phyloP scores from a whole-genome alignment of 2,113 vertebrate genomes.

The Notarius lentiginosus region DNA sequence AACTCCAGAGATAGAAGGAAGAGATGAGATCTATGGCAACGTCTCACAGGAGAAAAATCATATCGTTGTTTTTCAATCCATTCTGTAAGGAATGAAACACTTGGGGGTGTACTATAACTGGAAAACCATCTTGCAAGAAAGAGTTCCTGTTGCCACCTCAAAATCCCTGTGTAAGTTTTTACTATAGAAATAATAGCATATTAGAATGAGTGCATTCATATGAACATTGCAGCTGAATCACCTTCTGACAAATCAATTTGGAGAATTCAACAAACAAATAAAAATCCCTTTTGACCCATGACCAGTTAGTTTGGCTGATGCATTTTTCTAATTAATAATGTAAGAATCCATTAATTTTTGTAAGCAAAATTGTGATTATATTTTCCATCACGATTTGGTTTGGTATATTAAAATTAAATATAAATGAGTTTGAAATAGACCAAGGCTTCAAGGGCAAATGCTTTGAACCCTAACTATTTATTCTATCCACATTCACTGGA shows the following conservation, averaged over 20 bases:
- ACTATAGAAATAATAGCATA: neutral
- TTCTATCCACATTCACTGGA: too few species aligned
- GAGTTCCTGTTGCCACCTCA: neutral
- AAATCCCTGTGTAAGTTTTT: neutral
- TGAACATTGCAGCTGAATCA: neutral
- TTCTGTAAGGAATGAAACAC: neutral
- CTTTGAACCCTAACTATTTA: neutral
- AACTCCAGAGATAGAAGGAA: neutral
- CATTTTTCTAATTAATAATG: neutral
- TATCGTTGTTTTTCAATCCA: neutral
- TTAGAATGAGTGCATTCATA: neutral
- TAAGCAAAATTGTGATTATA: neutral
- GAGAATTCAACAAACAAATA: neutral
- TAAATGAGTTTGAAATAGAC: neutral
- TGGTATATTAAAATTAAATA: neutral
- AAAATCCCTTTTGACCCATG: neutral
- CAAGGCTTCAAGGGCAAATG: neutral
- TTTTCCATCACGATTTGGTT: neutral
- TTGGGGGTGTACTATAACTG: neutral
- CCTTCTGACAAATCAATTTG: neutral
- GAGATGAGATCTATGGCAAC: neutral
- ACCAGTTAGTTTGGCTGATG: neutral
- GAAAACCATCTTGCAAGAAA: neutral
- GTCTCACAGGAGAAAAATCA: neutral
- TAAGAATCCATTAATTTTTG: neutral